Percentiles rank a stretch among this genome's conserved stretches.
Conservation (phyloP, 2,888 invertebrate species). For the Amiota mariae region DNA sequence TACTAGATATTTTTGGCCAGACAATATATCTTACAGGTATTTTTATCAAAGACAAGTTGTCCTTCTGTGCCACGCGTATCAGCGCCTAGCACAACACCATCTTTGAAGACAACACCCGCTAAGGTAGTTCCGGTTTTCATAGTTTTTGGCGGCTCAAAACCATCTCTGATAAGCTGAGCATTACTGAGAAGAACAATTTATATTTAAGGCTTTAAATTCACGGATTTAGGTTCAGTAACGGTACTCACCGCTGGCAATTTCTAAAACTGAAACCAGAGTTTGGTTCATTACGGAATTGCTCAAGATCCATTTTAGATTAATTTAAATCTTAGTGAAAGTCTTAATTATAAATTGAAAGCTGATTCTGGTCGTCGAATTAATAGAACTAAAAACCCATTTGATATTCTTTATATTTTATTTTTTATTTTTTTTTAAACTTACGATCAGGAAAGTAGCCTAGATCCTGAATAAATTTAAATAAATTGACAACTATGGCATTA, state of each 20-base stretch:
- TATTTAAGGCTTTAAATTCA: background rate
- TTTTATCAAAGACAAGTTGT: conserved; percentile 96
- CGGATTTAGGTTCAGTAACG: background rate
- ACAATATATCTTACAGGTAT: conserved; percentile 95
- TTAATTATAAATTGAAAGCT: no score
- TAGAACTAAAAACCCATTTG: no score
- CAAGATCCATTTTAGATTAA: conserved; percentile 78
- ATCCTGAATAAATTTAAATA: no score
- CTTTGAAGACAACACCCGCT: conserved; percentile 90
- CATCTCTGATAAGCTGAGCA: conserved; percentile 84
- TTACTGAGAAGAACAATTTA: conserved; percentile 80
- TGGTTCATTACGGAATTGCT: conserved; percentile 81
- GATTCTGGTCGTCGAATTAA: background rate
- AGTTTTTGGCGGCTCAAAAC: conserved; percentile 87
- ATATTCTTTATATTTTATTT: no score
- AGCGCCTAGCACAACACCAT: conserved; percentile 97
- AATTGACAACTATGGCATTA: no score
- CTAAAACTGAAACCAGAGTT: conserved; percentile 88
- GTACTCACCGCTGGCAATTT: conserved; percentile 83
- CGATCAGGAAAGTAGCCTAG: no score
- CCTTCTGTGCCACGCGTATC: conserved; percentile 98
- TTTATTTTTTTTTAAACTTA: no score
- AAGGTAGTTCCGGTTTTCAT: conserved; percentile 99
- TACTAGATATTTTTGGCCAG: conserved; percentile 90
- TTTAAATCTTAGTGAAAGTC: background rate